Base-by-base conservation (phyloP, 2,797 vertebrate species). In the Antennarius maculatus region DNA sequence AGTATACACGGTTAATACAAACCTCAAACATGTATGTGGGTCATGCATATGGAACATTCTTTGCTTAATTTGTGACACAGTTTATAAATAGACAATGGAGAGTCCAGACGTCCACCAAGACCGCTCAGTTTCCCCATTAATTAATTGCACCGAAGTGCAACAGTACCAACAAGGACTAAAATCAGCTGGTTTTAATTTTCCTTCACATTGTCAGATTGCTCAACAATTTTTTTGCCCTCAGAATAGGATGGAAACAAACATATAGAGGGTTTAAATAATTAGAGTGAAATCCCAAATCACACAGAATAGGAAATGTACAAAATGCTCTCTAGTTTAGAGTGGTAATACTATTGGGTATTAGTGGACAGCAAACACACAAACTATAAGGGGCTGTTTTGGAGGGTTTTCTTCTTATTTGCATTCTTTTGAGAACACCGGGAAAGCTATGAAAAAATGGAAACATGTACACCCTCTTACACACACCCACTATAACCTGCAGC, bases 401-500 rank as follows among this genome's bases (percentile, higher is more conserved):
- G 31, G 14, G 42, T 73, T 76, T 68, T 70, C 55, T 47, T 71
- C 60, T 61, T 52, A 39, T 63, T 49, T 59, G 23, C 54, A 58
- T 69, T 69, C 17, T 56, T 70, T 56, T 27, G 69, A 73, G 71
- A 46, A 82, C 68, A 52, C 48, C 50, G 16, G 16, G 3, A 55
- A 61, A 82, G 68, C 54, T 66, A 71, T 79, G 61, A 68, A 51
- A 34, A 15, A 14, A 27, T 42, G 48, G 54, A 29, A 16, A 37
- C 34, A 51, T 12, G 10, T 48, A 54, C 23, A 51, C 51, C 42
- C 65, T 31, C 17, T 15, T 23, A 55, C 61, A 76, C 67, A 71
- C 73, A 80, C 66, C 56, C 69, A 68, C 68, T 51, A 51, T 60
- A 69, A 77, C 80, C 84, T 70, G 69, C 76, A 84, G 85, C 72